A percentile compares a stretch with the other conserved stretches of the same genome.
Conservation (phyloP, 2,888 invertebrate species). For the Dryococelus australis region DNA sequence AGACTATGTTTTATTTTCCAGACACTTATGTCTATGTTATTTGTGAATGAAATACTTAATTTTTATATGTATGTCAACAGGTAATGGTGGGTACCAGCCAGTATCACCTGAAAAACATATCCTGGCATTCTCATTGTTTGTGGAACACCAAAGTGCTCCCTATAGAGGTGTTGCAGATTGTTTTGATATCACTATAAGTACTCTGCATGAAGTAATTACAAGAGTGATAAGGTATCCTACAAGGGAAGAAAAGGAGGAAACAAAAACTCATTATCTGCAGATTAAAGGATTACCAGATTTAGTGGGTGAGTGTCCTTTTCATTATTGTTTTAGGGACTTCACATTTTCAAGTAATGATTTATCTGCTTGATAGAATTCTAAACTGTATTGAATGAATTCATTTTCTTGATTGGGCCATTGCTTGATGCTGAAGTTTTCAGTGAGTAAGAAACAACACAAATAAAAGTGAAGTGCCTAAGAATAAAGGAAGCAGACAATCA, state of each 20-base stretch:
- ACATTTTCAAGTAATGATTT: too few species aligned
- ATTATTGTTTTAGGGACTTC: background rate
- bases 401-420: too few species aligned
- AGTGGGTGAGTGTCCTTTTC: background rate
- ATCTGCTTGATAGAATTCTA: too few species aligned
- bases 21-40: too few species aligned
- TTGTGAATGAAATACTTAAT: too few species aligned
- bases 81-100: background rate
- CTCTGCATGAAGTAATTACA: conserved; percentile 27
- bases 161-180: conserved; percentile 33
- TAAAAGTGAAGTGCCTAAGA: too few species aligned
- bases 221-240: conserved; percentile 31
- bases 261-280: background rate
- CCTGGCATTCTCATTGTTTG: conserved; percentile 34
- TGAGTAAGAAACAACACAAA: too few species aligned
- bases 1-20: too few species aligned
- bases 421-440: too few species aligned
- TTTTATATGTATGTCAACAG: too few species aligned
- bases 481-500: too few species aligned
- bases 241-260: background rate
- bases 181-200: conserved; percentile 29
- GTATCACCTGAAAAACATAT: conserved; percentile 32
- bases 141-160: conserved; percentile 33
- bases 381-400: too few species aligned
- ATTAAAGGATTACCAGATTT: conserved; percentile 35